These are phyloP conservation scores for Drosophila paranaensis DNA, from an alignment of 2,888 invertebrate genomes.

Conservation along the genomic window DNA sequence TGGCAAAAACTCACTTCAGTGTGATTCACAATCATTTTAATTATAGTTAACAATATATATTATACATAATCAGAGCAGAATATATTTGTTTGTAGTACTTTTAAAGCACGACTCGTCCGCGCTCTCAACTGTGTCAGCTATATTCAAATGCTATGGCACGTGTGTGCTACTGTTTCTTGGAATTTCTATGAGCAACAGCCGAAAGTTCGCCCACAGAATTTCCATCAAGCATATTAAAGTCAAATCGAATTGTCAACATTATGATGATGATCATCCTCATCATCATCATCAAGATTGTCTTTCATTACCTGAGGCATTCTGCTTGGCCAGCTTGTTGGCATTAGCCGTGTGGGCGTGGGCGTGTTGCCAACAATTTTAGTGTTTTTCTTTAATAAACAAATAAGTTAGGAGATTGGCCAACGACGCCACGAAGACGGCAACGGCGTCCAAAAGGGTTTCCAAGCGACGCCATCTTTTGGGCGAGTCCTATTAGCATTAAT, in stretches of 20 bases:
- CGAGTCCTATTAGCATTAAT: slow-evolving; percentile 71
- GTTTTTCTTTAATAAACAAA: slow-evolving; percentile 77
- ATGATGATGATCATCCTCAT: slow-evolving; percentile 2
- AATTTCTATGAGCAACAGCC: slow-evolving; percentile 1
- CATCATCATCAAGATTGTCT: slow-evolving; percentile 2
- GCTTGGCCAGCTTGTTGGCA: slow-evolving; percentile 21
- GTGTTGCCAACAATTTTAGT: slow-evolving; percentile 66
- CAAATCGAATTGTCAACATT: slow-evolving; percentile 17
- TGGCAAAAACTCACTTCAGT: neutral
- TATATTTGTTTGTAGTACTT: slow-evolving; percentile 3
- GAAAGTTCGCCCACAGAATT: slow-evolving; percentile 19
- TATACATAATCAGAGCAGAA: neutral
- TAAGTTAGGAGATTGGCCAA: slow-evolving; percentile 61
- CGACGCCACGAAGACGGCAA: slow-evolving; percentile 65
- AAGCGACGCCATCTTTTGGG: slow-evolving; percentile 49
- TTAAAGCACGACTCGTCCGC: neutral
- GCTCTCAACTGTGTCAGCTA: neutral
- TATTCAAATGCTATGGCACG: slow-evolving; percentile 1
- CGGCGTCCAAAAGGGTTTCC: slow-evolving; percentile 51
- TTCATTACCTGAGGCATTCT: slow-evolving; percentile 25
- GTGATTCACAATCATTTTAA: slow-evolving; percentile 3
- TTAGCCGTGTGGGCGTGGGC: slow-evolving; percentile 49
- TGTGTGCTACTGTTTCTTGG: neutral
- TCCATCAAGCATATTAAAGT: slow-evolving; percentile 19
- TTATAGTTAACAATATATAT: neutral